Evolutionary conservation across 1,140 invertebrate species (phyloP).

Genomic region (Pteromalus puparum): DNA sequence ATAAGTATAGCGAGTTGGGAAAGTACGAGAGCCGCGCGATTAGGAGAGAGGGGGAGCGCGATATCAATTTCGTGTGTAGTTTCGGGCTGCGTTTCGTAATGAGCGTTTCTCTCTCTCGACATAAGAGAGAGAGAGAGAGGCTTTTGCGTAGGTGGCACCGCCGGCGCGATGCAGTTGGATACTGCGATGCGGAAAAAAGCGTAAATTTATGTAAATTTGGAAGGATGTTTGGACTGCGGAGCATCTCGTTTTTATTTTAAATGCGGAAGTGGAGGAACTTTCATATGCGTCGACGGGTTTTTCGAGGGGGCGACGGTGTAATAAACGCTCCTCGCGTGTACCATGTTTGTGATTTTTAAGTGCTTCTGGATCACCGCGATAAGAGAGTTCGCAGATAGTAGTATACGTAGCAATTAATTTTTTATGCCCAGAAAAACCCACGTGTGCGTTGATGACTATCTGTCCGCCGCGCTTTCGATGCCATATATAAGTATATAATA

Average conservation of each 20-base stretch:
- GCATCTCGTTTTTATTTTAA: neutral
- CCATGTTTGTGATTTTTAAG: no score
- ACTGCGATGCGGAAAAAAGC: no score
- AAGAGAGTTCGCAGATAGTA: no score
- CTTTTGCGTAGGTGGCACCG: neutral
- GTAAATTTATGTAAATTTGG: no score
- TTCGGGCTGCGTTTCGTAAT: no score
- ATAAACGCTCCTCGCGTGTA: no score
- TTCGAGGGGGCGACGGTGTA: no score
- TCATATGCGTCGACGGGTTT: neutral
- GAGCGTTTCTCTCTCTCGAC: neutral
- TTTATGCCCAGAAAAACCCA: neutral
- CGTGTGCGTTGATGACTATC: neutral
- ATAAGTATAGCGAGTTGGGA: neutral
- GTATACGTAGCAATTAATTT: no score
- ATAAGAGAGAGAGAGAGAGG: neutral
- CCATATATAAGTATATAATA: neutral
- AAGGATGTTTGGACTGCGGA: neutral
- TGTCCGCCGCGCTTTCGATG: neutral
- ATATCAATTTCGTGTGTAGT: neutral
- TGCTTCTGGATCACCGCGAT: no score
- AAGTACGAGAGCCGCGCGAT: neutral
- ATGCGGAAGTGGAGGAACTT: neutral
- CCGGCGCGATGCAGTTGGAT: neutral
- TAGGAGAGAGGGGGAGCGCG: neutral